Evolutionary conservation across 2,797 vertebrate species (phyloP).

Genomic region (Hylomyscus alleni): DNA sequence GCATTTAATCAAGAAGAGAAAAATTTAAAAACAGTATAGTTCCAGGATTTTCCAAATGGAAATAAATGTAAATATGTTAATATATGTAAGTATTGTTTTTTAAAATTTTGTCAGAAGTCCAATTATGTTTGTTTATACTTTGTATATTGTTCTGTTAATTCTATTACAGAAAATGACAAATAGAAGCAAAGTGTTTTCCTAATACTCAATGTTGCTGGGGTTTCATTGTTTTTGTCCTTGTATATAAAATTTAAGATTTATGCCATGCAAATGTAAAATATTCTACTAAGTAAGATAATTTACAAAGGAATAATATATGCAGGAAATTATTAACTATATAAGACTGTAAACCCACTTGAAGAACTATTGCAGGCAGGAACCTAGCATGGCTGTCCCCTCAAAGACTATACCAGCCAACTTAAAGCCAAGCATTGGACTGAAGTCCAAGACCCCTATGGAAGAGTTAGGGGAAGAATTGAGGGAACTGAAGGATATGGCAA

Average conservation of each 20-base stretch:
- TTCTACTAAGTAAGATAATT: background rate
- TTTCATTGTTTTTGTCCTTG: background rate
- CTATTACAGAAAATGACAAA: background rate
- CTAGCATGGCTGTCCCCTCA: background rate
- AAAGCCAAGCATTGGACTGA: background rate
- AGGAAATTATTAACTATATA: background rate
- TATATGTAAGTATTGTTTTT: background rate
- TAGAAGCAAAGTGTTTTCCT: background rate
- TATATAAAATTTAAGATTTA: background rate
- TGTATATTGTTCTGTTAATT: background rate
- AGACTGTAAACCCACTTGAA: background rate
- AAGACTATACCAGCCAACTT: background rate
- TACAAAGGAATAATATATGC: too few relatives aligned
- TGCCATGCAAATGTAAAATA: background rate
- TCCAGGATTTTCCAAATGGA: background rate
- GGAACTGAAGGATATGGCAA: background rate
- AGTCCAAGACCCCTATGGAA: background rate
- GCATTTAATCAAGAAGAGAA: background rate
- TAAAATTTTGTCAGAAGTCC: background rate
- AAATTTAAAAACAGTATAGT: background rate
- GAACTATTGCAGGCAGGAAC: background rate
- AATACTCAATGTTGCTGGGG: background rate
- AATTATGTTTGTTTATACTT: background rate
- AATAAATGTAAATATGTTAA: background rate
- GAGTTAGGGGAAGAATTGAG: background rate